These are phyloP conservation scores for Morone saxatilis DNA, from an alignment of 2,113 vertebrate species.

Conservation along the genomic window DNA sequence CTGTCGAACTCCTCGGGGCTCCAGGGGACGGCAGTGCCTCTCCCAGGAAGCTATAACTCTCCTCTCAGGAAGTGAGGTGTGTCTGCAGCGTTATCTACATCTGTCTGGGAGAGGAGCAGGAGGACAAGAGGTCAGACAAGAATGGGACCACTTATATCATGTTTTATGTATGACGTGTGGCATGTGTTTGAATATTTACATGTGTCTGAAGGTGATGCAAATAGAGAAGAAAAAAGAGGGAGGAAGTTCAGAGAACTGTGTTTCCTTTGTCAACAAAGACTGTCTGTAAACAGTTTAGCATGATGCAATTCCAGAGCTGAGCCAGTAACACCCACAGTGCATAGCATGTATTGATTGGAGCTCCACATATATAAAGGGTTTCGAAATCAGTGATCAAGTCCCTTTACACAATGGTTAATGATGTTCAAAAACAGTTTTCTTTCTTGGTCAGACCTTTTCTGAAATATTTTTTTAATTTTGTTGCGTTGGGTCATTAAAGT, in stretches of 20 bases:
- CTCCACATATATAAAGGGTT: conserved; percentile 27
- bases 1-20: conserved; percentile 80
- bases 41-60: conserved; percentile 83
- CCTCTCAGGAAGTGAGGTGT: conserved; percentile 83
- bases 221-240: conserved; percentile 51
- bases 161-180: conserved; percentile 83
- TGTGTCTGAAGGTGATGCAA: conserved; percentile 82
- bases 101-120: conserved; percentile 77
- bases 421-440: conserved; percentile 2
- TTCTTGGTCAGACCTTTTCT: not conserved
- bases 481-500: not conserved
- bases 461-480: not conserved
- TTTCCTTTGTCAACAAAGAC: conserved; percentile 72
- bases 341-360: conserved; percentile 55
- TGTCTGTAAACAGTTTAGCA: conserved; percentile 57
- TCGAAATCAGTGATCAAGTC: conserved; percentile 22
- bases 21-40: conserved; percentile 74
- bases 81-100: conserved; percentile 80
- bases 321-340: conserved; percentile 47
- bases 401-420: not conserved
- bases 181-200: conserved; percentile 82
- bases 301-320: conserved; percentile 66
- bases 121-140: conserved; percentile 82
- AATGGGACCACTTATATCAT: conserved; percentile 80
- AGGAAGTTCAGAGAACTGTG: conserved; percentile 66